Evolutionary conservation across 1,140 invertebrate genomes (phyloP), one percentile per base, ranked within the genome.

Genomic region (Eubasilissa regina): DNA sequence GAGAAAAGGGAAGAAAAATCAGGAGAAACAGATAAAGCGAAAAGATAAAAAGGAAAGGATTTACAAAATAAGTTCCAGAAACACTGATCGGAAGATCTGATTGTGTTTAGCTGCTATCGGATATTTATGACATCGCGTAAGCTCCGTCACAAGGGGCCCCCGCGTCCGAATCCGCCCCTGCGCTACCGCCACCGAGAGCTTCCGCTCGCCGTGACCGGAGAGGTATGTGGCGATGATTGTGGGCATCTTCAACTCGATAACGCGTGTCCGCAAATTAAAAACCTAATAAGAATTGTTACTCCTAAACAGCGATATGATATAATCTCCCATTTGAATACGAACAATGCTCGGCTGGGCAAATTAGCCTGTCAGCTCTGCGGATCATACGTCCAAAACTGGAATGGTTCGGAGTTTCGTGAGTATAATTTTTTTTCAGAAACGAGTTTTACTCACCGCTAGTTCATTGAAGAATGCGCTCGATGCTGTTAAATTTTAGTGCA

Each of bases 291-390:
- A 66, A 68, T 48, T 43, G 51, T 77, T 77, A 66, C 56, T 48
- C 66, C 75, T 64, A 43, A 76, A 76, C 25, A 62, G 15, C 25
- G 56, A 77, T 77, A 25, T 66, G 75, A 77, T 77, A 66, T 35
- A 48, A 77, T 77, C 58, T 47, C 25, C 45, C 47, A 77, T 77
- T 66, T 77, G 75, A 77, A 77, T 77, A 77, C 35, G 58, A 60
- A 77, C 60, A 51, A 62, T 62, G 44, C 58, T 77, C 48, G 48
- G 25, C 15, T n/a, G 62, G 56, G 43, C 58, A 77, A 62, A 68
- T 77, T 53, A 53, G 70, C 25, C 25, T 53, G 47, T 72, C 45
- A 35, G 45, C 35, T 45, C 68, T n/a, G 44, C n/a, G 55, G 60
- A 64, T 64, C 35, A 25, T 64, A 64, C 35, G 35, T 64, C 60